Evolutionary conservation across 2,797 vertebrate species (phyloP).

Genomic region (Podarcis siculus): DNA sequence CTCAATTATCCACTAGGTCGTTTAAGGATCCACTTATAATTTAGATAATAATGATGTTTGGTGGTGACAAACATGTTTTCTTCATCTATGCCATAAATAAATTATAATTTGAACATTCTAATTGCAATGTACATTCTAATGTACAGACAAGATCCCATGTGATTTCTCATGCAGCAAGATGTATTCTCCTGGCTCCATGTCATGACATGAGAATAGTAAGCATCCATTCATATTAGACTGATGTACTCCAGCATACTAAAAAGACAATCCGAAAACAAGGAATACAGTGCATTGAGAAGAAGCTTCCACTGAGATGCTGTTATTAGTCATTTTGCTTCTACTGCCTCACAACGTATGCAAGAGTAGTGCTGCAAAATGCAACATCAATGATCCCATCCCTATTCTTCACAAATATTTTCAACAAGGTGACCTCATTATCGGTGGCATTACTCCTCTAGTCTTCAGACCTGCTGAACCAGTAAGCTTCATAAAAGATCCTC

Average conservation of each 20-base stretch:
- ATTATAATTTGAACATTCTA: not conserved
- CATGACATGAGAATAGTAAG: not conserved
- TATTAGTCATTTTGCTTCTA: not conserved
- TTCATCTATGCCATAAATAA: not conserved
- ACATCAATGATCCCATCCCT: not conserved
- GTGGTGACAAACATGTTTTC: not conserved
- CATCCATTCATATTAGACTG: not conserved
- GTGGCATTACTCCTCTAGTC: slow-evolving; percentile 3
- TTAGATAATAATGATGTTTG: not conserved
- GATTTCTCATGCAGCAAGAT: not conserved
- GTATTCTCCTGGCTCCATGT: not conserved
- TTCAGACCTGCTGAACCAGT: not conserved
- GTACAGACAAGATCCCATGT: not conserved
- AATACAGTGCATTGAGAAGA: not conserved
- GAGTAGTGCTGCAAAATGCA: not conserved
- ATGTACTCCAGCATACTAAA: not conserved
- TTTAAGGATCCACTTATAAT: not conserved
- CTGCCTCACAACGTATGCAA: not conserved
- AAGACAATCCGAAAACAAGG: not conserved
- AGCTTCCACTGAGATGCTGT: not conserved
- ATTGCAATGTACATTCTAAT: not conserved
- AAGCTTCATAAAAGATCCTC: not conserved
- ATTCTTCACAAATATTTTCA: slow-evolving; percentile 26
- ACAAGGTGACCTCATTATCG: slow-evolving; percentile 9
- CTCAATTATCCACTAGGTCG: not conserved